Evolutionary conservation across 2,113 vertebrate species (phyloP).

Genomic region (Candoia aspera): DNA sequence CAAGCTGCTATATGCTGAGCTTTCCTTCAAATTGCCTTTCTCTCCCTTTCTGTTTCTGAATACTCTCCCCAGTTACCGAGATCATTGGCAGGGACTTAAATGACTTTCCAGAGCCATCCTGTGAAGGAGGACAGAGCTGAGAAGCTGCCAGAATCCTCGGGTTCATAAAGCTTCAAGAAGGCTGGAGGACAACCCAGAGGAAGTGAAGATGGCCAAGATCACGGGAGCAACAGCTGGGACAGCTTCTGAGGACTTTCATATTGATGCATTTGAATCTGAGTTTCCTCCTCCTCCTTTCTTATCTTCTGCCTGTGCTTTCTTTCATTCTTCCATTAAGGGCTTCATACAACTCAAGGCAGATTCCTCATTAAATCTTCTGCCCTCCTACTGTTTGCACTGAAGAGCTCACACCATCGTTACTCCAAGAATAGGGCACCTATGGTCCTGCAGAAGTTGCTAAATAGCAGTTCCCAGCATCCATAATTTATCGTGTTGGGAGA

Average conservation of each 20-base stretch:
- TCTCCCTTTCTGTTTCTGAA: background rate
- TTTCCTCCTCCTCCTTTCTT: background rate
- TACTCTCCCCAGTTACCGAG: constrained; percentile 59
- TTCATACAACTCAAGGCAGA: background rate
- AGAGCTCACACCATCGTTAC: background rate
- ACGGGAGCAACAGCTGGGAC: background rate
- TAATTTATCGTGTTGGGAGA: background rate
- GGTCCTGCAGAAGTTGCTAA: background rate
- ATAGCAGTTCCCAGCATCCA: background rate
- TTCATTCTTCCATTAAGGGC: background rate
- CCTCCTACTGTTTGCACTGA: background rate
- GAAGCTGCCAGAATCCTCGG: background rate
- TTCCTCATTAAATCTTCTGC: background rate
- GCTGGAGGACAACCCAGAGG: background rate
- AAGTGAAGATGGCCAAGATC: background rate
- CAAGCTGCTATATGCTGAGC: background rate
- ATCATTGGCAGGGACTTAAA: constrained; percentile 73
- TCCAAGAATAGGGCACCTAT: background rate
- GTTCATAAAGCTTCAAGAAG: background rate
- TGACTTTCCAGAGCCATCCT: constrained; percentile 59
- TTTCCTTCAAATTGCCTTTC: background rate
- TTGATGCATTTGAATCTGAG: constrained; percentile 21
- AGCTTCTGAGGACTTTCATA: background rate
- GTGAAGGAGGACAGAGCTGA: constrained; percentile 46
- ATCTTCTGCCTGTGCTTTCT: background rate